Evolutionary conservation across 1,140 invertebrate genomes (phyloP), one percentile per base, ranked within the genome.

Genomic region (Caenorhabditis brenneri): DNA sequence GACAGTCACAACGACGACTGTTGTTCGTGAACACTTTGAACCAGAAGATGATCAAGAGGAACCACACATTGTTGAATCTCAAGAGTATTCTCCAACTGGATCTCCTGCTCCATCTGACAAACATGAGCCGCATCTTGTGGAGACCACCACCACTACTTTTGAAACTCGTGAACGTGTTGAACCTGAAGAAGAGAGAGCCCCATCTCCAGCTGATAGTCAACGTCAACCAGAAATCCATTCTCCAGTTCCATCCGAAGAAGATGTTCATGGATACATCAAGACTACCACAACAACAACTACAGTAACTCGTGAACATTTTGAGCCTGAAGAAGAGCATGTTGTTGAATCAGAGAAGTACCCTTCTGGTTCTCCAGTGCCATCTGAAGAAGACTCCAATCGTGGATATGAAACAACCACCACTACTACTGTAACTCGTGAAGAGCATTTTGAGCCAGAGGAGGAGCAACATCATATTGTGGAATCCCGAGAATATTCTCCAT

Each of bases 131-230:
- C 19, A 33, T 22, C n/a, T 60, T 36, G 42, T 42, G 31, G 80
- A 81, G 16, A 81, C 80, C 16, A 81, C 80, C 15, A 81, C 80
- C 22, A 82, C 81, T 16, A 82, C 81, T 4, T 69, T 42, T 7
- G 60, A 27, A 7, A 82, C 36, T 27, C 55, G 60, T 7, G 36
- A 82, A 58, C n/a, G 19, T 39, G 7, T 31, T 27, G 55, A 46
- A 4, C 29, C n/a, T 2, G 81, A 82, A 31, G 60, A 46, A 0
- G 55, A 58, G 27, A 5, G n/a, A 55, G 10, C 53, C 2, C 22
- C 53, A 9, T 5, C 1, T 15, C 22, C 7, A 65, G 31, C 31
- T 65, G 31, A 9, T 1, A 6, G 15, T 2, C 6, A 51, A 16
- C 49, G 19, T 51, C 4, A 1, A 19, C 16, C 31, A n/a, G 19